A percentile compares a stretch with the other conserved stretches of the same genome.
phyloP scores from a whole-genome alignment of 1,140 invertebrate genomes.

The Zelostemma sp. region DNA sequence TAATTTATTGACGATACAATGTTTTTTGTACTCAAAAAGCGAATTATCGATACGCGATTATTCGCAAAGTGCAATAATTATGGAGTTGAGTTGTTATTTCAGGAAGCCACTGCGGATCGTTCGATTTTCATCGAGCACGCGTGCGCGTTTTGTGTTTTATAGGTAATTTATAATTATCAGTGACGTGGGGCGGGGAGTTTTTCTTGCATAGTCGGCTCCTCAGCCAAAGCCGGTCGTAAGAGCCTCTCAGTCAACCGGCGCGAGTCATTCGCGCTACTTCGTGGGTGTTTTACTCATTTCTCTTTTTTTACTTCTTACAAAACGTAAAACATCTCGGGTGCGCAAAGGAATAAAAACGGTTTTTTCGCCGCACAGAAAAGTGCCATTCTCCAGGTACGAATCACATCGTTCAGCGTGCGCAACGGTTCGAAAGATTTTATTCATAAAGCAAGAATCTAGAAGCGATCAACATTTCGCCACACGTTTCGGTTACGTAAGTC shows the following conservation, averaged over 20 bases:
- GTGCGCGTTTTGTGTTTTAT: not conserved
- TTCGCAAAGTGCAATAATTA: too few species aligned
- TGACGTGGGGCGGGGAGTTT: not conserved
- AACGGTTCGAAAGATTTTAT: slow-evolving; percentile 12
- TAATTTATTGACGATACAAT: too few species aligned
- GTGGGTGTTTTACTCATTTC: not conserved
- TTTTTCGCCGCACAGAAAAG: too few species aligned
- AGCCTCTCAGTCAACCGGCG: slow-evolving; percentile 2
- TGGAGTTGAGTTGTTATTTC: too few species aligned
- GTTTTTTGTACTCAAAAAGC: too few species aligned
- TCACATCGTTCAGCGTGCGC: not conserved
- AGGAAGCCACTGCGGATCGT: too few species aligned
- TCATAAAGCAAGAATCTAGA: slow-evolving; percentile 28
- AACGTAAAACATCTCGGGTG: not conserved
- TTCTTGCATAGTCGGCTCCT: not conserved
- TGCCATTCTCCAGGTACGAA: not conserved
- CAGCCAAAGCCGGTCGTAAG: not conserved
- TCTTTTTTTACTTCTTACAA: slow-evolving; percentile 1
- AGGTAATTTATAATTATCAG: slow-evolving; percentile 10
- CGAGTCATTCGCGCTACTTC: not conserved
- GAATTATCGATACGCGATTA: too few species aligned
- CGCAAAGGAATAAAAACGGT: not conserved
- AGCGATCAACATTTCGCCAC: slow-evolving; percentile 35
- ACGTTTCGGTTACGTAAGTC: slow-evolving; percentile 41
- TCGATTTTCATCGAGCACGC: not conserved